phyloP scores from a whole-genome alignment of 1,140 invertebrate species.

The Bombyx mandarina region DNA sequence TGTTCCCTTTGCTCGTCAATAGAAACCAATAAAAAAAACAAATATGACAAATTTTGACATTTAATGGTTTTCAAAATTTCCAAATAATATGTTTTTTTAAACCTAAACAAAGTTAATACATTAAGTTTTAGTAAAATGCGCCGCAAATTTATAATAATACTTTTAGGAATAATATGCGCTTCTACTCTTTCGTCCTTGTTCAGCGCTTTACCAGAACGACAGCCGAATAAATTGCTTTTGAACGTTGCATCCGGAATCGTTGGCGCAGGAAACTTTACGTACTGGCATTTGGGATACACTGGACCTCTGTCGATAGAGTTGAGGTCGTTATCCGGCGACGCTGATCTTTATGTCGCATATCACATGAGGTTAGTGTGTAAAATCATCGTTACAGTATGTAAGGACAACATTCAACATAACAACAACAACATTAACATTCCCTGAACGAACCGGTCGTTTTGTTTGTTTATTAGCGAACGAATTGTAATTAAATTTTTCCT shows the following conservation, averaged over 20 bases:
- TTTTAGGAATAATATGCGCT: slow-evolving; percentile 41
- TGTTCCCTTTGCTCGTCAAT: neutral
- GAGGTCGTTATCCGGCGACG: slow-evolving; percentile 45
- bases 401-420: neutral
- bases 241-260: slow-evolving; percentile 46
- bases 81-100: neutral
- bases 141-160: slow-evolving; percentile 39
- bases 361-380: slow-evolving; percentile 32
- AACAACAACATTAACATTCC: neutral
- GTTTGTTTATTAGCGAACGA: neutral
- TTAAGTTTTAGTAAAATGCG: slow-evolving; percentile 25
- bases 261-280: slow-evolving; percentile 52
- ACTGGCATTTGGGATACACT: slow-evolving; percentile 50
- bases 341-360: slow-evolving; percentile 55
- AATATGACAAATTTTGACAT: neutral
- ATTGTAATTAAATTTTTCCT: neutral
- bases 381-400: neutral
- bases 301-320: slow-evolving; percentile 49
- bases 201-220: slow-evolving; percentile 26
- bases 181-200: slow-evolving; percentile 40
- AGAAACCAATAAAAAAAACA: neutral
- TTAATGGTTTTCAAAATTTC: neutral
- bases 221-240: slow-evolving; percentile 37
- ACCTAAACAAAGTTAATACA: neutral
- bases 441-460: neutral